Base-by-base conservation (phyloP, 92 coral and sea anemone species). In the Micromussa lordhowensis region DNA sequence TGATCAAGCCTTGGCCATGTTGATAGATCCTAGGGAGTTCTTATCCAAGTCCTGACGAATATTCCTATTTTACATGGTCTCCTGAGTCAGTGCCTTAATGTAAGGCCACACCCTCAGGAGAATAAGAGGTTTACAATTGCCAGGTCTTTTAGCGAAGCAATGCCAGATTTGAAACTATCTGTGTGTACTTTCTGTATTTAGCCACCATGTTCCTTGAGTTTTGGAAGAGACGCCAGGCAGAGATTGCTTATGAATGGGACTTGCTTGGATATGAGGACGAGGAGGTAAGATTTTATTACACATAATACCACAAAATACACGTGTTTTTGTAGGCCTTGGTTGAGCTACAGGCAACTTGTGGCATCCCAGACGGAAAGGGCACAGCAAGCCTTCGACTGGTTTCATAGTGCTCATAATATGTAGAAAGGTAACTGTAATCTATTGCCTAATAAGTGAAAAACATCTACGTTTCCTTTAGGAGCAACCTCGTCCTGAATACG, bases 141-240 rank as follows among this genome's bases (percentile, higher is more conserved):
- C 4, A 61, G 28, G 68, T 61, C 12, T 5, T 40, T 58, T 5
- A 1, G 64, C 4, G 5, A 58, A 58, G 26, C n/a, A 58, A 58
- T n/a, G 48, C 4, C 7, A 40, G 7, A 40, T 40, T 6, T 40
- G 5, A 40, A 40, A 40, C 48, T 40, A 40, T 40, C 48, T 40
- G 48, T 10, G 48, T 36, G 22, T 70, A 34, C 29, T 66, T 48
- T 21, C 36, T 4, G 69, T 30, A 21, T 26, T n/a, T 64, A 96
- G 99, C 99, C 59, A 96, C 99, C 81, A 95, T 95, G 98, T 96
- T 96, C 85, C 95, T 96, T 63, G 99, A 95, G 73, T 95, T 95
- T 81, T 96, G 99, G 99, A 96, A 96, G 86, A 93, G 99, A 66
- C 86, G 96, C 29, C 99, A 96, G 80, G 96, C 98, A 55, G 99